Evolutionary conservation across 35 echinoderm and acorn worm species (phyloP).

Genomic region (Stichopus chloronotus): DNA sequence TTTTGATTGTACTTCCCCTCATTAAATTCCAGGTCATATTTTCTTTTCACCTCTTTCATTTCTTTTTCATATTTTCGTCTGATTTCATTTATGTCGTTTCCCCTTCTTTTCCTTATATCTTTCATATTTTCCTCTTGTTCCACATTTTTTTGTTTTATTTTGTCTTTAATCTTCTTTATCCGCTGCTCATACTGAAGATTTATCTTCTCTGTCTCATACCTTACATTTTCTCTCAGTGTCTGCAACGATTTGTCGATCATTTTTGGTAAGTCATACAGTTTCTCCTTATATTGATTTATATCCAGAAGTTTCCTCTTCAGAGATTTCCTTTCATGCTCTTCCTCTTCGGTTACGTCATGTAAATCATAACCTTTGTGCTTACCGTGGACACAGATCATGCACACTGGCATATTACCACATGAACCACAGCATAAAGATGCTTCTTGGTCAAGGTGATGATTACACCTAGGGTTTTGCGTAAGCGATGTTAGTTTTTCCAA

Average conservation of each 20-base stretch:
- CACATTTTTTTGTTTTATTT: not conserved
- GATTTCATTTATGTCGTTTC: not conserved
- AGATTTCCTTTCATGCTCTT: not conserved
- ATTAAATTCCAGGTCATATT: not conserved
- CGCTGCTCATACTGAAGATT: not conserved
- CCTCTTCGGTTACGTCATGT: slow-evolving; percentile 5
- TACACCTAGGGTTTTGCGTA: not conserved
- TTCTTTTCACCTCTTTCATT: not conserved
- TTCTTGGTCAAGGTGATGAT: not conserved
- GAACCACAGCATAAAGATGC: not conserved
- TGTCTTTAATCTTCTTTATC: not conserved
- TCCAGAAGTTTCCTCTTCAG: not conserved
- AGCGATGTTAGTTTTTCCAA: slow-evolving; percentile 1
- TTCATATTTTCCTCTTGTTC: not conserved
- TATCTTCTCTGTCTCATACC: not conserved
- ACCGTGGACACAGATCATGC: not conserved
- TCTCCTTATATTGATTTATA: not conserved
- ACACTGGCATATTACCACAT: slow-evolving; percentile 6
- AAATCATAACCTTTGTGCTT: slow-evolving; percentile 36
- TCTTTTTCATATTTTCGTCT: not conserved
- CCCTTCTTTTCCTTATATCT: not conserved
- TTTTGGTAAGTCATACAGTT: not conserved
- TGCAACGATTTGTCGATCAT: not conserved
- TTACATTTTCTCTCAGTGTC: not conserved
- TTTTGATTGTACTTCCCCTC: not conserved